These are phyloP conservation scores for Thermophis baileyi DNA, from an alignment of 2,113 vertebrate genomes.

Conservation along the genomic window DNA sequence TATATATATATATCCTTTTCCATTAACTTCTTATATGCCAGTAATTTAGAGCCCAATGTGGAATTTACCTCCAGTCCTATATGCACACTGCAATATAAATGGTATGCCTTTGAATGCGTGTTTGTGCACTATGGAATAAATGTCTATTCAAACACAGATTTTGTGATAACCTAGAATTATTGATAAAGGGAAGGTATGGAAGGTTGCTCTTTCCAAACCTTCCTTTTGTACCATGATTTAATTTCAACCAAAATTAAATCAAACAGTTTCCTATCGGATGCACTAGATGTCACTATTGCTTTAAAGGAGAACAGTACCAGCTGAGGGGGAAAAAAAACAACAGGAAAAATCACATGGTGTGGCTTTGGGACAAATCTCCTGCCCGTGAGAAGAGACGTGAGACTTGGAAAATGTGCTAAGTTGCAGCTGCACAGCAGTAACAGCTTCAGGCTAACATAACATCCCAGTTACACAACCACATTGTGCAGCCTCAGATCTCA, in stretches of 20 bases:
- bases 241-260: background rate
- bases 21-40: background rate
- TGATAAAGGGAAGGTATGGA: background rate
- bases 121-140: background rate
- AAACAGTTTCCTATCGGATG: background rate
- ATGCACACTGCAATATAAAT: background rate
- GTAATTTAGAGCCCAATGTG: background rate
- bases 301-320: background rate
- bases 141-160: background rate
- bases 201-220: background rate
- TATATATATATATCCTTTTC: background rate
- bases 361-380: background rate
- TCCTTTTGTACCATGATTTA: background rate
- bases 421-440: background rate
- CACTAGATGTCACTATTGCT: background rate
- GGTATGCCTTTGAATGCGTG: background rate
- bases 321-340: background rate
- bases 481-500: constrained; percentile 54
- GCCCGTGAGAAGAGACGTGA: background rate
- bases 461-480: constrained; percentile 52
- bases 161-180: background rate
- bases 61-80: background rate
- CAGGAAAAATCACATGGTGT: background rate
- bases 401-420: background rate
- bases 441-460: constrained; percentile 2